Evolutionary conservation across 2,888 invertebrate genomes (phyloP), one percentile per base, ranked within the genome.

Genomic region (Eupithecia tripunctaria): DNA sequence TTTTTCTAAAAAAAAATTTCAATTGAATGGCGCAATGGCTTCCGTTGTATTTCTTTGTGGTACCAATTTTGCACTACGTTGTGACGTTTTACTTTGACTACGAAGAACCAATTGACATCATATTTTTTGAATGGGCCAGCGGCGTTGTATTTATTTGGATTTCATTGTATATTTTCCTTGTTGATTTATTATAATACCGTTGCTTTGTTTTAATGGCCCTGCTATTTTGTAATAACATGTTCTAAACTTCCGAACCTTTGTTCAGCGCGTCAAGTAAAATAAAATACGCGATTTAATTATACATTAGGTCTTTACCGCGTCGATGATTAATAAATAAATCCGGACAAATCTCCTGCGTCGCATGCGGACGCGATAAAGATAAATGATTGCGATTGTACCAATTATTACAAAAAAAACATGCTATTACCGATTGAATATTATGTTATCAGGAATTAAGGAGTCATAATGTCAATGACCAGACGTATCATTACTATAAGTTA

Each of bases 401-500:
- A 21, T 51, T 21, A 18, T n/a, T 51, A 7, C 8, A 47, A 47
- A 18, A 51, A 21, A 51, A 21, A n/a, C 2, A n/a, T 7, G n/a
- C n/a, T n/a, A 51, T n/a, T n/a, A 15, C 18, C n/a, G 43, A 43
- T 43, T n/a, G 43, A 43, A n/a, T n/a, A n/a, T 6, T 12, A 18
- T 41, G 38, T 12, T 21, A 64, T 41, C 25, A 38, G 60, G 15
- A 15, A 27, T 18, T 27, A 4, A 36, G 36, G 2, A n/a, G 29
- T 25, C 12, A 25, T 27, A 38, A 65, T 81, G 80, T 78, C 81
- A 80, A 72, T 75, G 76, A 76, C 78, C 80, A 68, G 71, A 68
- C 81, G 73, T 77, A 76, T 69, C 75, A 79, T 78, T 72, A 75
- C 82, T 82, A 81, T 85, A 84, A 84, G 83, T 82, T 81, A 82